Evolutionary conservation across 2,113 vertebrate genomes (phyloP).

Genomic region (Falcunculus frontatus): DNA sequence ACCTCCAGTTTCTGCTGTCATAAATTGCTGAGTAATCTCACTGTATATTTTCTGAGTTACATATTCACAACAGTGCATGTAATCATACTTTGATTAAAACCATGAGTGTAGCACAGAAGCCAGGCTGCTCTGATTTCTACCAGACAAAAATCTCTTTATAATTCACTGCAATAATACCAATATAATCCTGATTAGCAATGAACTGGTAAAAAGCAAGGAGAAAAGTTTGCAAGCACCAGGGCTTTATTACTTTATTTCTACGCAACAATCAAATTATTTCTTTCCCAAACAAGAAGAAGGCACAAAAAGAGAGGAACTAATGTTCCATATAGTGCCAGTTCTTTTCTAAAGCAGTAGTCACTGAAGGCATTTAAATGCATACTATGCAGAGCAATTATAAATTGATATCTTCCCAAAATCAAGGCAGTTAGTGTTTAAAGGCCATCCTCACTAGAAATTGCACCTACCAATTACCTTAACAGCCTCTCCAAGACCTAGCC

Average conservation of each 20-base stretch:
- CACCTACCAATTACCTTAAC: not conserved
- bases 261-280: not conserved
- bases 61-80: not conserved
- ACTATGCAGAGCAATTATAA: not conserved
- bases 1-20: not conserved
- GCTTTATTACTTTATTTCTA: not conserved
- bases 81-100: not conserved
- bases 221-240: not conserved
- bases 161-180: not conserved
- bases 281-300: not conserved
- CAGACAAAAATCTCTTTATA: not conserved
- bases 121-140: not conserved
- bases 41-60: not conserved
- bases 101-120: not conserved
- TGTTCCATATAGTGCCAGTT: not conserved
- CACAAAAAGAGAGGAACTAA: not conserved
- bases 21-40: not conserved
- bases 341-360: not conserved
- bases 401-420: not conserved
- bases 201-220: not conserved
- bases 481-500: not conserved
- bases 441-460: not conserved
- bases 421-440: not conserved
- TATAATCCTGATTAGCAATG: not conserved
- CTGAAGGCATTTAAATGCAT: not conserved